Conservation (phyloP, 1,140 invertebrate genomes). For the Thereuonema tuberculata region DNA sequence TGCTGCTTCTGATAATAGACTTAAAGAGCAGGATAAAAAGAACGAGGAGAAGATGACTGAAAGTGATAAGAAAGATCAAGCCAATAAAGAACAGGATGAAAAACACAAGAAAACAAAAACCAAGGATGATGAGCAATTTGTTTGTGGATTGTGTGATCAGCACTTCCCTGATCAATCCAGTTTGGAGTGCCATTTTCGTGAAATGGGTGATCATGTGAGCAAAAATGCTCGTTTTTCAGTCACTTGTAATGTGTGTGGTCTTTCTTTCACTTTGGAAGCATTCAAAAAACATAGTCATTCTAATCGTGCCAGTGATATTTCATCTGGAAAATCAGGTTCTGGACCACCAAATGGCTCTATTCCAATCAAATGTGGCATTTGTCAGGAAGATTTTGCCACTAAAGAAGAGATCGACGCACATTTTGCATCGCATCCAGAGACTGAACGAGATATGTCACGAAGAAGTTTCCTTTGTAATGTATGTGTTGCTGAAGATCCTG, state of each 20-base stretch:
- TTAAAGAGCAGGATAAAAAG: neutral
- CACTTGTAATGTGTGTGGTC: slow-evolving; percentile 4
- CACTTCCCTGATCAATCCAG: slow-evolving; percentile 4
- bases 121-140: slow-evolving; percentile 1
- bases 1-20: too few species aligned
- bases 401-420: slow-evolving; percentile 6
- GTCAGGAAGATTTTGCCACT: slow-evolving; percentile 1
- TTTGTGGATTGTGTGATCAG: slow-evolving; percentile 4
- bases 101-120: neutral
- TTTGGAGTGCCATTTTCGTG: neutral
- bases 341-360: neutral
- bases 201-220: slow-evolving; percentile 5
- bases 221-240: slow-evolving; percentile 5
- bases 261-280: slow-evolving; percentile 3
- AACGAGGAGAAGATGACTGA: neutral
- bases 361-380: slow-evolving; percentile 7
- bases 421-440: slow-evolving; percentile 6
- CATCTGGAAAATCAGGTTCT: too few species aligned
- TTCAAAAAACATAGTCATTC: slow-evolving; percentile 4
- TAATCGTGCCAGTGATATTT: neutral
- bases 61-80: neutral
- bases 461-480: slow-evolving; percentile 5
- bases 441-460: neutral
- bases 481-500: slow-evolving; percentile 6
- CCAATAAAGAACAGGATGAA: neutral